Conservation (phyloP, 2,113 vertebrate genomes). For the Mixornis gularis region DNA sequence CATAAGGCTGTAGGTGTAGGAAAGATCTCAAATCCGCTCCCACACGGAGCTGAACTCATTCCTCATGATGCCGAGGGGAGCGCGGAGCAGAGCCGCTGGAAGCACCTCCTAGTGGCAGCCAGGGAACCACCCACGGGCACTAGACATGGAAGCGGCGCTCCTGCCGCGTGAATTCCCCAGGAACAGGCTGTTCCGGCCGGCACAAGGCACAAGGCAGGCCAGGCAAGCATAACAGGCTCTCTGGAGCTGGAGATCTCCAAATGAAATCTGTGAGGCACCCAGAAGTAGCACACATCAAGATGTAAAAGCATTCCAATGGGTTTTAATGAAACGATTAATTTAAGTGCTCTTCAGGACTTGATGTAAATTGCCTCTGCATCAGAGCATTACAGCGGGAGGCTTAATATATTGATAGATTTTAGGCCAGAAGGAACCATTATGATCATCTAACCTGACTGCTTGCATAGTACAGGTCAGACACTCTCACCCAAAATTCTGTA, state of each 20-base stretch:
- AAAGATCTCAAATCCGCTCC: conserved; percentile 55
- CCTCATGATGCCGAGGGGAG: conserved; percentile 34
- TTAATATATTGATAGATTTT: conserved; percentile 52
- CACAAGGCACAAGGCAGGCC: neutral
- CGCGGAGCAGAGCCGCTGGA: neutral
- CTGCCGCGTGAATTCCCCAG: neutral
- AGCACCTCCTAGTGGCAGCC: conserved; percentile 27
- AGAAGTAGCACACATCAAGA: neutral
- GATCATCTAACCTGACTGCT: conserved; percentile 6
- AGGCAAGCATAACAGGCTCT: neutral
- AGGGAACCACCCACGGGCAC: conserved; percentile 19
- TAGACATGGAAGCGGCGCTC: neutral
- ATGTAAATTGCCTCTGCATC: conserved; percentile 42
- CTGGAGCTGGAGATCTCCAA: neutral
- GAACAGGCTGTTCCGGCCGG: neutral
- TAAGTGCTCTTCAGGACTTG: conserved; percentile 39
- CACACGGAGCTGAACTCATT: conserved; percentile 39
- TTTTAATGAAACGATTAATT: conserved; percentile 54
- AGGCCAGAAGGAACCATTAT: conserved; percentile 3
- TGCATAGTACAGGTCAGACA: conserved; percentile 10
- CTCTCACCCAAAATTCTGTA: conserved; percentile 3
- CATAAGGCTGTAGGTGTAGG: conserved; percentile 64
- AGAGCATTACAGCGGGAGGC: neutral
- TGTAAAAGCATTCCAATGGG: conserved; percentile 41
- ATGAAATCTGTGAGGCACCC: neutral